Percentiles rank a stretch among this genome's conserved stretches.
Evolutionary conservation across 2,888 invertebrate genomes (phyloP).

Genomic region (Zygaena filipendulae): DNA sequence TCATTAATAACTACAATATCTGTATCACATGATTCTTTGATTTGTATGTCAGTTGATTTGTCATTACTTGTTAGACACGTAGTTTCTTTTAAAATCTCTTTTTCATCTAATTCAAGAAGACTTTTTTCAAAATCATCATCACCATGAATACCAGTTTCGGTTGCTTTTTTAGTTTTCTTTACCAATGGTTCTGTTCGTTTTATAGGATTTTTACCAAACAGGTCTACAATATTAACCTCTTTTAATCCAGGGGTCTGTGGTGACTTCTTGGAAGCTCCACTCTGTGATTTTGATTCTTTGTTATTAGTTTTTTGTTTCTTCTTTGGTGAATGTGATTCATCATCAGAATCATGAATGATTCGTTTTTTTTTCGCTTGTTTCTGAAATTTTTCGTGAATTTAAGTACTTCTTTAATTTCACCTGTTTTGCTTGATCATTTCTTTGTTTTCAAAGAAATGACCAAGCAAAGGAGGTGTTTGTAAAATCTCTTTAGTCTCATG

Average conservation of each 20-base stretch:
- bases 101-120: slow-evolving; percentile 72
- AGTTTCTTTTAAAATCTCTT: slow-evolving; percentile 25
- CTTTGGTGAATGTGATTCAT: slow-evolving; percentile 30
- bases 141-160: slow-evolving; percentile 68
- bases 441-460: no score
- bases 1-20: slow-evolving; percentile 1
- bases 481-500: no score
- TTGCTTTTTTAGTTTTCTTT: slow-evolving; percentile 48
- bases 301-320: slow-evolving; percentile 24
- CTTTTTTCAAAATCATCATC: slow-evolving; percentile 79
- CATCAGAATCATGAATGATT: slow-evolving; percentile 45
- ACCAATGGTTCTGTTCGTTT: slow-evolving; percentile 63
- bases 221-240: slow-evolving; percentile 56
- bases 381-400: slow-evolving; percentile 22
- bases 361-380: slow-evolving; percentile 38
- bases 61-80: slow-evolving; percentile 8
- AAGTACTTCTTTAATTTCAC: no score
- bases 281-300: slow-evolving; percentile 23
- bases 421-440: no score
- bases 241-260: slow-evolving; percentile 28
- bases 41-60: slow-evolving; percentile 8
- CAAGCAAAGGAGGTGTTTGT: no score
- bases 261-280: slow-evolving; percentile 23
- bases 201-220: slow-evolving; percentile 73
- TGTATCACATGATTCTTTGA: slow-evolving; percentile 6